A percentile compares a stretch with the other conserved stretches of the same genome.
Conservation (phyloP, 2,797 vertebrate genomes). For the Melanitta fusca region DNA sequence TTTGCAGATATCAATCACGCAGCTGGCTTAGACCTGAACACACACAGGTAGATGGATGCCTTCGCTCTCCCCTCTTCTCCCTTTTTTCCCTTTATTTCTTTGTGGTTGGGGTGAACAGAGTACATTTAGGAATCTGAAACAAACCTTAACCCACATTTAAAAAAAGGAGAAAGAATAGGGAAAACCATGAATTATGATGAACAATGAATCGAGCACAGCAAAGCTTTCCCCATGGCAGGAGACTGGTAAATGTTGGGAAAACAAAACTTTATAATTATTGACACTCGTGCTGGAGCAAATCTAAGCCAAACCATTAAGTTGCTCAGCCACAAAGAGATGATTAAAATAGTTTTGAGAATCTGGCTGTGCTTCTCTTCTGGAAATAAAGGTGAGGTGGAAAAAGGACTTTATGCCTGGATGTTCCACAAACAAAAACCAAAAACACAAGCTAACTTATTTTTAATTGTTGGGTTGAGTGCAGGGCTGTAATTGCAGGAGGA, state of each 20-base stretch:
- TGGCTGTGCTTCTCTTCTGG: not conserved
- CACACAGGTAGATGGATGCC: not conserved
- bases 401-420: not conserved
- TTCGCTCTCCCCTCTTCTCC: not conserved
- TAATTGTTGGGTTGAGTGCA: not conserved
- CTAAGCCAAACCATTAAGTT: conserved; percentile 37
- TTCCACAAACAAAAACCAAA: not conserved
- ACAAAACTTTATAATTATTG: conserved; percentile 51
- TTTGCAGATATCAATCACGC: not conserved
- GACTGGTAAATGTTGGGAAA: conserved; percentile 32
- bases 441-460: not conserved
- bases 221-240: conserved; percentile 9
- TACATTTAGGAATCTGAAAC: not conserved
- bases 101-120: not conserved
- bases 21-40: not conserved
- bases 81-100: not conserved
- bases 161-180: accelerated
- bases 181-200: not conserved
- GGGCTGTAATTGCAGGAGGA: not conserved
- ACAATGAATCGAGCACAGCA: not conserved
- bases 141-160: not conserved
- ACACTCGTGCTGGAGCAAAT: conserved; percentile 42
- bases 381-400: conserved; percentile 24
- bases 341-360: conserved; percentile 31
- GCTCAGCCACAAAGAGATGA: conserved; percentile 10